Evolutionary conservation across 2,888 invertebrate species (phyloP).

Genomic region (Acanthosepion esculentum): DNA sequence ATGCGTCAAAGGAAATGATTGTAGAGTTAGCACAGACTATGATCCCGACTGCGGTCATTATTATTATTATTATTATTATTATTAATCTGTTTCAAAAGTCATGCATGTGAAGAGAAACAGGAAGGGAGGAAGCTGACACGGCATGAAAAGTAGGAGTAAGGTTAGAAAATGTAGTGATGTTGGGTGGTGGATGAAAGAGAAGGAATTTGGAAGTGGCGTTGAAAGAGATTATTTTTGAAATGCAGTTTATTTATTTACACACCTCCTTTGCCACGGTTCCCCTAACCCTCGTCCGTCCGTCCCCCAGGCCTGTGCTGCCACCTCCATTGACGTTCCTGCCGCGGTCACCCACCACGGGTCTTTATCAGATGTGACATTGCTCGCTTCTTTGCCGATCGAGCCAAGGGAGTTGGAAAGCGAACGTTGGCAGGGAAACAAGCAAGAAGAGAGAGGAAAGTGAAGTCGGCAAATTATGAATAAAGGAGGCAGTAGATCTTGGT

Average conservation of each 20-base stretch:
- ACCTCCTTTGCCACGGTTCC: neutral
- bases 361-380: constrained; percentile 33
- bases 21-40: no score
- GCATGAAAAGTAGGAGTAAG: no score
- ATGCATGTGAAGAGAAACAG: no score
- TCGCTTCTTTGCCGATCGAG: constrained; percentile 33
- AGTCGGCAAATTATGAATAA: neutral
- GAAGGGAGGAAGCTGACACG: no score
- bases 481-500: neutral
- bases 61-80: no score
- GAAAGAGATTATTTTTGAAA: constrained; percentile 33
- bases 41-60: no score
- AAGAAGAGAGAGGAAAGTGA: neutral
- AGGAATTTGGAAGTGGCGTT: neutral
- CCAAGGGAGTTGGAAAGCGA: neutral
- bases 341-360: neutral
- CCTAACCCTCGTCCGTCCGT: neutral
- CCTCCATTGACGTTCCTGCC: neutral
- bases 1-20: no score
- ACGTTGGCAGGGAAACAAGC: constrained; percentile 4
- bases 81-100: no score
- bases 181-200: no score
- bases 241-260: constrained; percentile 33
- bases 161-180: no score
- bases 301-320: neutral